Evolutionary conservation across 2,797 vertebrate genomes (phyloP).

Genomic region (Syngnathus acus): DNA sequence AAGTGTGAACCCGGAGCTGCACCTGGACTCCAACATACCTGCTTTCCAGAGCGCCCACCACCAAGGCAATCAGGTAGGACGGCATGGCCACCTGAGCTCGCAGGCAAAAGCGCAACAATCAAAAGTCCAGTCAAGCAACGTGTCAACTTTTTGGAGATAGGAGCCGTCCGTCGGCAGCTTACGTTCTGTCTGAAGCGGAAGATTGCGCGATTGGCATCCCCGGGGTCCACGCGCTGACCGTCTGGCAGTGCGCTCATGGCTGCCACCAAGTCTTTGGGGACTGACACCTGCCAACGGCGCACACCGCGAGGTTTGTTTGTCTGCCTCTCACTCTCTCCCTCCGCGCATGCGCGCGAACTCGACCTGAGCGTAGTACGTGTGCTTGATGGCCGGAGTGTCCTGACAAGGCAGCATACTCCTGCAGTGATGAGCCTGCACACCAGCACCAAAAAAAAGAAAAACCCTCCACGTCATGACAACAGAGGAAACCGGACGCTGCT

Average conservation of each 20-base stretch:
- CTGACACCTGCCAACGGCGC: conserved; percentile 73
- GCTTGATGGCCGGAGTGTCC: conserved; percentile 88
- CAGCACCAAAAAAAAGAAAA: not conserved
- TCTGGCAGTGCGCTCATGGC: conserved; percentile 88
- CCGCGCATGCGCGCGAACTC: conserved; percentile 8
- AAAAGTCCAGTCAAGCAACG: no score
- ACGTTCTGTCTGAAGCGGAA: conserved; percentile 86
- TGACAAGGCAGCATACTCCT: conserved; percentile 91
- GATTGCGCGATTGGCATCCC: conserved; percentile 69
- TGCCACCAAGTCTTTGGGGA: conserved; percentile 85
- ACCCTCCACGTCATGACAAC: not conserved
- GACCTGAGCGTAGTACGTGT: conserved; percentile 91
- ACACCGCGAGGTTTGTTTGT: no score
- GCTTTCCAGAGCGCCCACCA: conserved; percentile 89
- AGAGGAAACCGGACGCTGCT: not conserved
- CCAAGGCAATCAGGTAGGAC: conserved; percentile 89
- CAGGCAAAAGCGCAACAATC: not conserved
- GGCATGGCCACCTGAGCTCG: conserved; percentile 83
- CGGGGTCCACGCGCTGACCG: conserved; percentile 78
- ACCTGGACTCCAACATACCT: conserved; percentile 64
- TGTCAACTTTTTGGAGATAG: not conserved
- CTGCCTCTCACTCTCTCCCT: not conserved
- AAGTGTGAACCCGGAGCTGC: not conserved
- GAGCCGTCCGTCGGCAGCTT: conserved; percentile 24
- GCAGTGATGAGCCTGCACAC: conserved; percentile 85